These are phyloP conservation scores for Raphicerus campestris DNA, from an alignment of 2,113 vertebrate genomes.

Conservation along the genomic window DNA sequence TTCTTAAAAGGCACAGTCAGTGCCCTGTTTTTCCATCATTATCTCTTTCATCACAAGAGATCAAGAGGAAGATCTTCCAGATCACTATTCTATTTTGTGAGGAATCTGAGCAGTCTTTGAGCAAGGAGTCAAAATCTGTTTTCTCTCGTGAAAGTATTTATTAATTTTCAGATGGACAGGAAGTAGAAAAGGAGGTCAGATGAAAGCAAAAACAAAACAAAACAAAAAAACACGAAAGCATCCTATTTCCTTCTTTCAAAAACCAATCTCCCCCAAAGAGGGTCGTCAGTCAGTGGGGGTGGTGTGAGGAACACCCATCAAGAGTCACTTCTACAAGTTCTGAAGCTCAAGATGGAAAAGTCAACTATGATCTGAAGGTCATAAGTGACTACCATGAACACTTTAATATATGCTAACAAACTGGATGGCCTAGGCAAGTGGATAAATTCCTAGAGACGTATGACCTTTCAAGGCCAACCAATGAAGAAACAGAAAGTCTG, in stretches of 20 bases:
- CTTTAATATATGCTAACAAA: background rate
- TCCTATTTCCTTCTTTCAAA: background rate
- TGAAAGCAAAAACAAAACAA: background rate
- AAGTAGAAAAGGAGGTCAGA: background rate
- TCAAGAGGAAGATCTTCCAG: too few relatives aligned
- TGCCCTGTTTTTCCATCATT: background rate
- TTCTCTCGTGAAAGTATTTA: background rate
- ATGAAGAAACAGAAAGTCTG: background rate
- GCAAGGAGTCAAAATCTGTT: background rate
- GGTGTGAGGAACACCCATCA: background rate
- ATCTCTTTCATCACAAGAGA: background rate
- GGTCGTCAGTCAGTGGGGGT: background rate
- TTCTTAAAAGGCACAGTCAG: background rate
- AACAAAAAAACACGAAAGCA: rapidly evolving
- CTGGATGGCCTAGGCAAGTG: background rate
- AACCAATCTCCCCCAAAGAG: background rate
- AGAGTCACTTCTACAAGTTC: background rate
- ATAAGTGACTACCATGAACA: background rate
- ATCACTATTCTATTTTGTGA: background rate
- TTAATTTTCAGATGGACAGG: background rate
- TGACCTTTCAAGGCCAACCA: background rate
- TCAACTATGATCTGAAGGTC: background rate
- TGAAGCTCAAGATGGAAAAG: background rate
- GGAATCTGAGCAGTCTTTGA: background rate
- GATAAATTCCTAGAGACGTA: background rate